phyloP scores from a whole-genome alignment of 2,888 invertebrate species.

The Ectemnius continuus region DNA sequence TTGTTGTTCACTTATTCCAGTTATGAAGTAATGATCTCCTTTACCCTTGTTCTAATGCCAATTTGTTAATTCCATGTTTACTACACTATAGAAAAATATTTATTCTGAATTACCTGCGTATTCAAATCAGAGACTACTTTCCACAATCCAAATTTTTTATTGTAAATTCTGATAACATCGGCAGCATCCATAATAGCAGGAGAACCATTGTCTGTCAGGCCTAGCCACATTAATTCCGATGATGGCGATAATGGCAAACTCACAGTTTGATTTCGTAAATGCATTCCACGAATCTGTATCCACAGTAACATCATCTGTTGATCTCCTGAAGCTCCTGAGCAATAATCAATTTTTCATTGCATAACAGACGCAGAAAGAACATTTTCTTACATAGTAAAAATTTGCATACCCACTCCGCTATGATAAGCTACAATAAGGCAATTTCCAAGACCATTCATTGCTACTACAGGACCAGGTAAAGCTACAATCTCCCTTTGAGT shows the following conservation, averaged over 20 bases:
- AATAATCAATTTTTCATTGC: slow-evolving; percentile 6
- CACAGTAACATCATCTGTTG: slow-evolving; percentile 81
- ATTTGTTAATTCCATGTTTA: slow-evolving; percentile 21
- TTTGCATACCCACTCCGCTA: slow-evolving; percentile 79
- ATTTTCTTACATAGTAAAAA: not conserved
- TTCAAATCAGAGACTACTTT: slow-evolving; percentile 88
- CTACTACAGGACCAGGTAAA: slow-evolving; percentile 86
- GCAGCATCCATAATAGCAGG: slow-evolving; percentile 87
- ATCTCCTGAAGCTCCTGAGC: slow-evolving; percentile 77
- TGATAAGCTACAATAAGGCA: slow-evolving; percentile 85
- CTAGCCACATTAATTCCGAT: slow-evolving; percentile 86
- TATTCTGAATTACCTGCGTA: slow-evolving; percentile 80
- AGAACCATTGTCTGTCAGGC: slow-evolving; percentile 89
- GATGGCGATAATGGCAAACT: slow-evolving; percentile 84
- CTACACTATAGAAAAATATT: slow-evolving; percentile 4
- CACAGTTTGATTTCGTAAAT: slow-evolving; percentile 79
- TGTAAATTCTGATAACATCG: slow-evolving; percentile 87
- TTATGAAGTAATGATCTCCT: slow-evolving; percentile 87
- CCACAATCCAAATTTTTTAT: slow-evolving; percentile 86
- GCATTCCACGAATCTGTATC: slow-evolving; percentile 77
- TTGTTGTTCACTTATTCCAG: slow-evolving; percentile 87
- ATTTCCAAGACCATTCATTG: slow-evolving; percentile 82
- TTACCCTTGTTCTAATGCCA: slow-evolving; percentile 81
- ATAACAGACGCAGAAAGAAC: not conserved
- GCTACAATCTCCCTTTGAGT: slow-evolving; percentile 89